Percentiles rank a stretch among this genome's conserved stretches.
Evolutionary conservation across 2,888 invertebrate species (phyloP).

Genomic region (Cantharis nigra): DNA sequence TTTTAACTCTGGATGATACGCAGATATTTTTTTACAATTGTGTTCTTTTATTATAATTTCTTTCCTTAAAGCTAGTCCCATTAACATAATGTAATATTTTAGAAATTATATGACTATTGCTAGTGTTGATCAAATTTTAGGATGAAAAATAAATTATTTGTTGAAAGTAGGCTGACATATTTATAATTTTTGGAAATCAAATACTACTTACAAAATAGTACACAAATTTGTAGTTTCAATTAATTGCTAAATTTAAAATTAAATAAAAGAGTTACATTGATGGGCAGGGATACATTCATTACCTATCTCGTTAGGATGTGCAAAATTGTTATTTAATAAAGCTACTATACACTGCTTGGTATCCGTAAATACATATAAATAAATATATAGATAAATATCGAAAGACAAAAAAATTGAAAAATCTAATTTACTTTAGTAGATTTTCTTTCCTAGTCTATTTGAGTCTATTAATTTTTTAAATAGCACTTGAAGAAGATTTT

Average conservation of each 20-base stretch:
- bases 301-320: background rate
- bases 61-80: slow-evolving; percentile 4
- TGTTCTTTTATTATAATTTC: slow-evolving; percentile 1
- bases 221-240: slow-evolving; percentile 11
- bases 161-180: background rate
- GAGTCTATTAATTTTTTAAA: slow-evolving; percentile 22
- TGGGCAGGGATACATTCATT: background rate
- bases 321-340: slow-evolving; percentile 10
- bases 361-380: slow-evolving; percentile 10
- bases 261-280: background rate
- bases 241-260: background rate
- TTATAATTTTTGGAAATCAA: slow-evolving; percentile 11
- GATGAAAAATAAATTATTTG: background rate
- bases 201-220: slow-evolving; percentile 1
- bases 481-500: slow-evolving; percentile 22
- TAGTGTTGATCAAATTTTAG: background rate
- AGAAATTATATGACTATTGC: background rate
- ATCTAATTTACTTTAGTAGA: slow-evolving; percentile 14
- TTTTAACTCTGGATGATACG: slow-evolving; percentile 13
- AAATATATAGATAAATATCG: slow-evolving; percentile 7
- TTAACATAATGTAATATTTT: background rate
- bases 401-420: slow-evolving; percentile 5
- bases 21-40: slow-evolving; percentile 27
- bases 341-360: slow-evolving; percentile 19
- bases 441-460: slow-evolving; percentile 23